Conservation (phyloP, 1,140 invertebrate genomes). For the Mizuhopecten yessoensis region DNA sequence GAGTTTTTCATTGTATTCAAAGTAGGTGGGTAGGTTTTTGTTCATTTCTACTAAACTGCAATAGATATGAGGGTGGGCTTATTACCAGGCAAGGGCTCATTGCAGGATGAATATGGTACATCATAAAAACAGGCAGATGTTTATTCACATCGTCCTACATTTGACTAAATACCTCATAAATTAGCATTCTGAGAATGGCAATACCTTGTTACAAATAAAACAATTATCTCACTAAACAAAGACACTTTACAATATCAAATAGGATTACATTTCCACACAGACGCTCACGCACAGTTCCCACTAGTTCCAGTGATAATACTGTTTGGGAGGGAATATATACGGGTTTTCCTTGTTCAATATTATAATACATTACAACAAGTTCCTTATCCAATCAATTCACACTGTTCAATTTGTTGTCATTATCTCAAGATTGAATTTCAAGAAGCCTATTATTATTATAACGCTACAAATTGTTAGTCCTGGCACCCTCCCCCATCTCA, state of each 20-base stretch:
- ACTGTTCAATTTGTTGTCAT: not conserved
- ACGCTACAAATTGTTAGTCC: not conserved
- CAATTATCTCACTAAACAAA: not conserved
- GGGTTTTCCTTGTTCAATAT: not conserved
- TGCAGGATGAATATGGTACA: no score
- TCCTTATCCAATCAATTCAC: not conserved
- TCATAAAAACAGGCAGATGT: no score
- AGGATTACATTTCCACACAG: not conserved
- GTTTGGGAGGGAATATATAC: not conserved
- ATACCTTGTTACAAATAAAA: no score
- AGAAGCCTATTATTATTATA: not conserved
- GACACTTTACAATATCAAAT: not conserved
- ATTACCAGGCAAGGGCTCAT: no score
- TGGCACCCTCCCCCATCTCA: not conserved
- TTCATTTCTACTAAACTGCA: no score
- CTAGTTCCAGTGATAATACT: not conserved
- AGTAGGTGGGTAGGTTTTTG: no score
- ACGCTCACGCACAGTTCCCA: not conserved
- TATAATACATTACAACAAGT: not conserved
- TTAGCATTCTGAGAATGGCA: no score
- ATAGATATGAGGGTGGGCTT: no score
- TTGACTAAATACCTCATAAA: no score
- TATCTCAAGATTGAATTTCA: not conserved
- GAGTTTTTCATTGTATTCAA: no score
- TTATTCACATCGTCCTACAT: no score